Evolutionary conservation across 1,140 invertebrate species (phyloP).

Genomic region (Caenorhabditis brenneri): DNA sequence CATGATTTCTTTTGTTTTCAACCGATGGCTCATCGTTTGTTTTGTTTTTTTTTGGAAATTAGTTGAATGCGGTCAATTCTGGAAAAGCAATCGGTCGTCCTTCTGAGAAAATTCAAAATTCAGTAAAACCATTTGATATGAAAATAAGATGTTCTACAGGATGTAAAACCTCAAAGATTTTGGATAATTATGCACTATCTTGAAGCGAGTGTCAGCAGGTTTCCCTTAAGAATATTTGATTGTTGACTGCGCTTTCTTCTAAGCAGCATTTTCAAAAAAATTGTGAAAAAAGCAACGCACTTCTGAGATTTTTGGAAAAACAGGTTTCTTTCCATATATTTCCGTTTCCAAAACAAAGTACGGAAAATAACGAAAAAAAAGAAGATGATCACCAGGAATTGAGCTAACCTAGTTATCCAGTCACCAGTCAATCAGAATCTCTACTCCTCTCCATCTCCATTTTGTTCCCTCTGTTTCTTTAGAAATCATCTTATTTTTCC

Average conservation of each 20-base stretch:
- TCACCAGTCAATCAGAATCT: constrained; percentile 9
- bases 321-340: too few species aligned
- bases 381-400: background rate
- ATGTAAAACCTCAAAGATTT: too few species aligned
- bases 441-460: background rate
- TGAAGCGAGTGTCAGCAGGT: too few species aligned
- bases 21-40: background rate
- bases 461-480: background rate
- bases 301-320: background rate
- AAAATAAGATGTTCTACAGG: too few species aligned
- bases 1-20: constrained; percentile 9
- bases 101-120: too few species aligned
- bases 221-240: background rate
- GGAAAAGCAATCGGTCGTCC: too few species aligned
- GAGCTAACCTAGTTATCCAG: constrained; percentile 35
- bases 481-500: background rate
- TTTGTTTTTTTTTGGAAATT: background rate
- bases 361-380: background rate
- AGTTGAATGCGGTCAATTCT: too few species aligned
- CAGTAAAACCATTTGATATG: too few species aligned
- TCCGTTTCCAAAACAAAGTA: too few species aligned
- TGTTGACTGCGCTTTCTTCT: background rate
- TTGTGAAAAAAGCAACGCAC: background rate
- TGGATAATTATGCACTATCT: too few species aligned
- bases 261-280: background rate